These are phyloP conservation scores for Xanthia icteritia DNA, from an alignment of 2,888 invertebrate genomes.

Conservation along the genomic window DNA sequence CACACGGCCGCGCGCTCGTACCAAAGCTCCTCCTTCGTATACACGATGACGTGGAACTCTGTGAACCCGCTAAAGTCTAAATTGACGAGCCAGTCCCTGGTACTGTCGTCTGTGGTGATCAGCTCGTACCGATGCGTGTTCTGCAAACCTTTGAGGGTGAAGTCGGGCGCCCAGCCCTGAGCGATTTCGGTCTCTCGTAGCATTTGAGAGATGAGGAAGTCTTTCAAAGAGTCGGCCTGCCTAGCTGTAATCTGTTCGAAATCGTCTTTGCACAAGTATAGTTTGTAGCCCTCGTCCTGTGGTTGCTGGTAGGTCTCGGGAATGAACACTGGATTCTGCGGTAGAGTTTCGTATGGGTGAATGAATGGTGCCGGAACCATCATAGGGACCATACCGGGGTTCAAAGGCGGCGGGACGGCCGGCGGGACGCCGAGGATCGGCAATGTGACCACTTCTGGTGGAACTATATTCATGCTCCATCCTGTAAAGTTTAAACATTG, in stretches of 20 bases:
- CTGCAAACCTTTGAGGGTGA: slow-evolving; percentile 81
- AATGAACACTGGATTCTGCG: slow-evolving; percentile 32
- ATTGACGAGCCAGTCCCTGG: slow-evolving; percentile 81
- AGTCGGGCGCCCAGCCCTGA: slow-evolving; percentile 80
- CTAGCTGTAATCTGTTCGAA: slow-evolving; percentile 76
- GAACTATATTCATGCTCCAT: slow-evolving; percentile 71
- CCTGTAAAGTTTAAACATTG: slow-evolving; percentile 75
- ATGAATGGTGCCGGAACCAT: slow-evolving; percentile 63
- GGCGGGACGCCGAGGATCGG: slow-evolving; percentile 45
- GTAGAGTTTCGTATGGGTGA: slow-evolving; percentile 44
- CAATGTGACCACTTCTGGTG: slow-evolving; percentile 66
- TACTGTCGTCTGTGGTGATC: slow-evolving; percentile 75
- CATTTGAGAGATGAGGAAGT: slow-evolving; percentile 79
- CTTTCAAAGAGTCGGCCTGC: slow-evolving; percentile 77
- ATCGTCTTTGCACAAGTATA: slow-evolving; percentile 84
- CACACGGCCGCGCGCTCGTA: slow-evolving; percentile 86
- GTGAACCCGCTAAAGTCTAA: slow-evolving; percentile 79
- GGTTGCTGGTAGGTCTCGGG: slow-evolving; percentile 26
- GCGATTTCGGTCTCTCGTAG: slow-evolving; percentile 71
- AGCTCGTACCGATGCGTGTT: slow-evolving; percentile 80
- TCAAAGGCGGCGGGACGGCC: slow-evolving; percentile 43
- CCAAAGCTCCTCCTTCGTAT: slow-evolving; percentile 85
- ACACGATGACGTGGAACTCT: slow-evolving; percentile 80
- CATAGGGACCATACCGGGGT: slow-evolving; percentile 52
- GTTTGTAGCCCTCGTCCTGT: slow-evolving; percentile 65